Conservation (phyloP, 35 echinoderm and acorn worm genomes). For the Chiridota heheva region DNA sequence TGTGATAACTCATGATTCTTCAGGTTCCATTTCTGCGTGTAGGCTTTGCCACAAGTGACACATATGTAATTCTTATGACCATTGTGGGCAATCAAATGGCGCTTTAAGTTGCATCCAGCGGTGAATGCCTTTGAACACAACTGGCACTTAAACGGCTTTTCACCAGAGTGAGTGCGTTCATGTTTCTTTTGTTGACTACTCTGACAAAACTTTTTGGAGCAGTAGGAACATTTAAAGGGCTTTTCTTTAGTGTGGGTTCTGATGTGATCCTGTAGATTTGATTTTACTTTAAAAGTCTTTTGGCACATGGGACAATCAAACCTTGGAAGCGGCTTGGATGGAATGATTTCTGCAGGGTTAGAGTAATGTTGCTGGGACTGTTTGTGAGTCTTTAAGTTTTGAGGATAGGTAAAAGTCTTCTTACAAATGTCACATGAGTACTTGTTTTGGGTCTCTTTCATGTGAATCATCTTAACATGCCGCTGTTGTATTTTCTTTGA, state of each 20-base stretch:
- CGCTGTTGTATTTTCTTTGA: neutral
- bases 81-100: constrained; percentile 23
- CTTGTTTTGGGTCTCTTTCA: constrained; percentile 16
- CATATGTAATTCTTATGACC: constrained; percentile 15
- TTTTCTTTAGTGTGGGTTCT: constrained; percentile 9
- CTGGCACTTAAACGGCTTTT: neutral
- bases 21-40: constrained; percentile 35
- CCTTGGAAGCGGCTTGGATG: neutral
- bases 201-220: constrained; percentile 2
- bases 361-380: constrained; percentile 21
- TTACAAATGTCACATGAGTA: constrained; percentile 27
- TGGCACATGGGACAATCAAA: constrained; percentile 13
- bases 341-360: neutral
- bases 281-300: constrained; percentile 14
- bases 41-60: constrained; percentile 18
- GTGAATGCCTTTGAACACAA: constrained; percentile 19
- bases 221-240: constrained; percentile 26
- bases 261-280: neutral
- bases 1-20: constrained; percentile 43
- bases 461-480: constrained; percentile 31
- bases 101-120: constrained; percentile 7
- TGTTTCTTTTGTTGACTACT: constrained; percentile 24
- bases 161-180: constrained; percentile 2
- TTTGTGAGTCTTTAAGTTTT: constrained; percentile 40
- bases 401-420: constrained; percentile 10